Evolutionary conservation across 1,140 invertebrate species (phyloP), one percentile per base, ranked within the genome.

Genomic region (Copidosoma floridanum): DNA sequence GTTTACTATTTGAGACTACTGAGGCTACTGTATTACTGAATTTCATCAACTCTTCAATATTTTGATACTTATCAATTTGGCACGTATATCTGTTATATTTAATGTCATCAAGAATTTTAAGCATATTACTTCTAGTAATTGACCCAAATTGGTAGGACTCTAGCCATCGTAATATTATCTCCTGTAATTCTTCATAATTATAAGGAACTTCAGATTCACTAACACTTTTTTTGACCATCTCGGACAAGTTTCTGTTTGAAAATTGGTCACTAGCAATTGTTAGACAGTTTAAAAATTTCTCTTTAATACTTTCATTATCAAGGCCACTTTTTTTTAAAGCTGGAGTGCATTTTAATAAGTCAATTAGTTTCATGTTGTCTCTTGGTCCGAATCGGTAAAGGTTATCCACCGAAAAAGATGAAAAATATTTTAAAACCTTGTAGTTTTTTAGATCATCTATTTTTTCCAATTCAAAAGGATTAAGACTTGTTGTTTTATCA

Each of bases 211-310:
- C 50, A 38, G 65, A 40, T 47, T 54, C 44, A 14, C 20, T 5
- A 32, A 58, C 26, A 20, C 57, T 40, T 18, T 26, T 26, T 52
- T 37, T 53, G 8, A 63, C 24, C 61, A 35, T 60, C 64, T 40
- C 67, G 58, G 51, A 68, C 53, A 43, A 68, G 44, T 53, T 63
- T 68, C 55, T 68, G 52, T 38, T 8, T 6, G 29, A 32, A 32
- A 32, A 32, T 32, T 32, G 6, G 29, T 32, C 12, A 8, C 29
- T 6, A n/a, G n/a, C n/a, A n/a, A n/a, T n/a, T n/a, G n/a, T n/a
- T n/a, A n/a, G n/a, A n/a, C n/a, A n/a, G n/a, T n/a, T n/a, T n/a
- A 66, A 52, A 68, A 68, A 68, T 48, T 40, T 41, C 12, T 58
- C 55, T 48, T 58, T 63, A 1, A 63, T 48, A 12, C 6, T 6